Evolutionary conservation across 2,113 vertebrate genomes (phyloP), one percentile per base, ranked within the genome.

Genomic region (Sander lucioperca): DNA sequence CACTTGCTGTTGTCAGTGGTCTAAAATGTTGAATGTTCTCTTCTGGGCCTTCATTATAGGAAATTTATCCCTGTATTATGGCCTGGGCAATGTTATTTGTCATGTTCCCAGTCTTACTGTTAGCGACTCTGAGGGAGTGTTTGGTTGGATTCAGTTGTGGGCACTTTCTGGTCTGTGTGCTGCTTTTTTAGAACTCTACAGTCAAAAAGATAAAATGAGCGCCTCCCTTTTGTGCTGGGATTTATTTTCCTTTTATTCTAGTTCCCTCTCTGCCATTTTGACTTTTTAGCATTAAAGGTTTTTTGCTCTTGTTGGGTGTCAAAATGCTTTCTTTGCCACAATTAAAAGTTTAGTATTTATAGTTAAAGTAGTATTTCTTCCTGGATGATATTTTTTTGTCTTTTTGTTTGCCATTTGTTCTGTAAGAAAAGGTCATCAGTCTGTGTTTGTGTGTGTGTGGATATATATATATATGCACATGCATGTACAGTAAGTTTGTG

Each of bases 41-140:
- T 74, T 82, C 61, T 76, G 53, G 71, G 74, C 82, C 70, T 75
- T 89, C 86, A 74, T 56, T 82, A 77, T 57, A 48, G 79, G 77
- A 86, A 75, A 77, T 88, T 80, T 88, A 90, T 92, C 89, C 84
- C 57, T 84, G 77, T 91, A 89, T 91, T 89, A 91, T 79, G 9
- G 45, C 74, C 63, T 10, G 5, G 76, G 50, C 85, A 69, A 75
- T 79, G 84, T 79, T 91, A 90, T 94, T 90, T 87, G 90, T 93
- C 86, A 85, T 79, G 75, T 81, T 88, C 82, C 69, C 73, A 72
- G 77, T 87, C 81, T 67, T 68, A 47, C 54, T 79, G 76, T 87
- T 86, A 61, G 62, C 61, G 23, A 48, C 82, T 92, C 81, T 80
- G 79, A 91, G 77, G 87, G 67, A 93, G 91, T 89, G 87, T 84